phyloP scores from a whole-genome alignment of 2,888 invertebrate genomes.

The Formica aserva region DNA sequence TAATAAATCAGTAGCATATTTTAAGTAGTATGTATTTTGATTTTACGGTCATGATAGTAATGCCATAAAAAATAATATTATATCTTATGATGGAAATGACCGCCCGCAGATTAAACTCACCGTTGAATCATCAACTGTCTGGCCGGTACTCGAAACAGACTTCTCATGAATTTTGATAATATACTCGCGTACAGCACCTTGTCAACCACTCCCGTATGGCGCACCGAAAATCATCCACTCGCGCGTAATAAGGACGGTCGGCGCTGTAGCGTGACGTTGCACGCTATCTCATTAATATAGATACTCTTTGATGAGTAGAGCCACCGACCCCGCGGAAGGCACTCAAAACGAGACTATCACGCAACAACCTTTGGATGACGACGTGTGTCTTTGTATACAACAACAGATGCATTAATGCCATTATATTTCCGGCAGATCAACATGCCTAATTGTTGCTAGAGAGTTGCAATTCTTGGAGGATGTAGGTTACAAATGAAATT shows the following conservation, averaged over 20 bases:
- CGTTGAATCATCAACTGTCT: not conserved
- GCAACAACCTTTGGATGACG: slow-evolving; percentile 34
- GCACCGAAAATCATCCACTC: slow-evolving; percentile 63
- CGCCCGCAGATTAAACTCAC: not conserved
- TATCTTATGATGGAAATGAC: not conserved
- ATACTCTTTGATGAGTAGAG: slow-evolving; percentile 73
- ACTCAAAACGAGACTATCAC: slow-evolving; percentile 54
- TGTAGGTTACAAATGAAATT: slow-evolving; percentile 11
- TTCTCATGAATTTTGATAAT: slow-evolving; percentile 69
- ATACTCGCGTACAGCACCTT: slow-evolving; percentile 44
- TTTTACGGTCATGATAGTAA: not conserved
- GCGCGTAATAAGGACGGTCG: slow-evolving; percentile 63
- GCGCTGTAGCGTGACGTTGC: slow-evolving; percentile 44
- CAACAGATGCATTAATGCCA: slow-evolving; percentile 20
- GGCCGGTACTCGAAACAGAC: slow-evolving; percentile 9
- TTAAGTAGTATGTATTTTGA: not conserved
- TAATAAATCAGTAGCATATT: not conserved
- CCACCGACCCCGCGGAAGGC: slow-evolving; percentile 44
- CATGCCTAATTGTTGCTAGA: not conserved
- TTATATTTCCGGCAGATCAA: slow-evolving; percentile 13
- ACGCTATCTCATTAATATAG: slow-evolving; percentile 76
- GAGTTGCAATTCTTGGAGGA: not conserved
- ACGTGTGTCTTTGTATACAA: slow-evolving; percentile 24
- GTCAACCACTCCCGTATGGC: slow-evolving; percentile 47
- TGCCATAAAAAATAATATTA: not conserved